These are phyloP conservation scores for Patella vulgata DNA, from an alignment of 1,140 invertebrate species.

Conservation along the genomic window DNA sequence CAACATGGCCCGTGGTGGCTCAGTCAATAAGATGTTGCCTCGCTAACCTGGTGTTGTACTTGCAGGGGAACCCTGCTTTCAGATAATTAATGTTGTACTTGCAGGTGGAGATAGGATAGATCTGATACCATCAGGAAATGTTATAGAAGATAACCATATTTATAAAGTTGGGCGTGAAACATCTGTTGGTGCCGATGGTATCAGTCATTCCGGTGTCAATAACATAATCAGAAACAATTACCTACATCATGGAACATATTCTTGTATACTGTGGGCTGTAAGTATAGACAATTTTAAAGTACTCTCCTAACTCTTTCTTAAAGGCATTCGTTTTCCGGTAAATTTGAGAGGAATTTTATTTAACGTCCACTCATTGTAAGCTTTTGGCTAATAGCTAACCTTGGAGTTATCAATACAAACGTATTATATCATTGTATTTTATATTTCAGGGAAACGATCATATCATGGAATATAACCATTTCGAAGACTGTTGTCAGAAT, in stretches of 20 bases:
- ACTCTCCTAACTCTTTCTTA: too few relatives aligned
- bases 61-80: too few relatives aligned
- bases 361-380: too few relatives aligned
- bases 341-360: too few relatives aligned
- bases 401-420: too few relatives aligned
- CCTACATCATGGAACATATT: conserved; percentile 34
- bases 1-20: too few relatives aligned
- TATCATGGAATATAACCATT: conserved; percentile 46
- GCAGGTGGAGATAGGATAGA: conserved; percentile 32
- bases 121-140: conserved; percentile 27
- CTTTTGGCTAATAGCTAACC: too few relatives aligned
- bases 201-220: conserved; percentile 21
- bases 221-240: conserved; percentile 29
- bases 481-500: conserved; percentile 44
- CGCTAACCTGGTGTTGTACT: too few relatives aligned
- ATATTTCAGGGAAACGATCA: conserved; percentile 48
- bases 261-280: conserved; percentile 33
- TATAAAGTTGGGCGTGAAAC: conserved; percentile 24
- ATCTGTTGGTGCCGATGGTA: conserved; percentile 14
- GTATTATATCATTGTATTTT: not conserved
- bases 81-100: not conserved
- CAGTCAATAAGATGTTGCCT: too few relatives aligned
- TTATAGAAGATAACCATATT: conserved; percentile 35
- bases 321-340: too few relatives aligned
- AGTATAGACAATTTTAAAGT: not conserved